Conservation (phyloP, 2,797 vertebrate genomes). For the Chiropotes sagulatus region DNA sequence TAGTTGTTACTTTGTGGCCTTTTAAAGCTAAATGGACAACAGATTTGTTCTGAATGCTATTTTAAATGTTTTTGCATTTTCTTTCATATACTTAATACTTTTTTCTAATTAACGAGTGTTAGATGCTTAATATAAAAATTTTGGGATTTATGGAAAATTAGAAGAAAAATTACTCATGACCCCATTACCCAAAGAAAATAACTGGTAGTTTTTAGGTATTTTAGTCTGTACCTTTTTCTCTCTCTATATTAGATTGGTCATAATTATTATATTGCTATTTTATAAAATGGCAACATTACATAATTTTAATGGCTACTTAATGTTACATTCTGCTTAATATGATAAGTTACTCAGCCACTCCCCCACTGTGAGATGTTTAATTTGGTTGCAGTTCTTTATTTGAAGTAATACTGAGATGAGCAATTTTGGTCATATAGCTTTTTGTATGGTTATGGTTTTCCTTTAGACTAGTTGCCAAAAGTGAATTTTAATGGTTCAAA, state of each 20-base stretch:
- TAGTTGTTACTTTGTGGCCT: neutral
- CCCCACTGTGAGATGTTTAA: neutral
- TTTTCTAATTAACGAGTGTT: neutral
- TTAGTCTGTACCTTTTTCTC: neutral
- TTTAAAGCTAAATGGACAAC: neutral
- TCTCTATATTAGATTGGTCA: neutral
- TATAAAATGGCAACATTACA: neutral
- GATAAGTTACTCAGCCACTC: neutral
- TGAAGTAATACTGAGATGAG: neutral
- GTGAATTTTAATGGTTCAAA: slow-evolving; percentile 26
- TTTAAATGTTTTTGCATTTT: slow-evolving; percentile 20
- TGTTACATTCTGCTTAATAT: neutral
- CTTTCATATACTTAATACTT: neutral
- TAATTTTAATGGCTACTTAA: slow-evolving; percentile 11
- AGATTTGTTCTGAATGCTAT: neutral
- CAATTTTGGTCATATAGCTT: neutral
- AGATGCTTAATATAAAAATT: neutral
- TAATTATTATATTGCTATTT: neutral
- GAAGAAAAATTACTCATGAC: neutral
- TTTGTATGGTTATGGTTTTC: neutral
- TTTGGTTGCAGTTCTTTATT: neutral
- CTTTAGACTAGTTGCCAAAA: neutral
- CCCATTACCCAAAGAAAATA: neutral
- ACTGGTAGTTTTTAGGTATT: neutral
- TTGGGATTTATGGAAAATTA: neutral